Evolutionary conservation across 2,797 vertebrate genomes (phyloP).

Genomic region (Pachyuromys duprasi): DNA sequence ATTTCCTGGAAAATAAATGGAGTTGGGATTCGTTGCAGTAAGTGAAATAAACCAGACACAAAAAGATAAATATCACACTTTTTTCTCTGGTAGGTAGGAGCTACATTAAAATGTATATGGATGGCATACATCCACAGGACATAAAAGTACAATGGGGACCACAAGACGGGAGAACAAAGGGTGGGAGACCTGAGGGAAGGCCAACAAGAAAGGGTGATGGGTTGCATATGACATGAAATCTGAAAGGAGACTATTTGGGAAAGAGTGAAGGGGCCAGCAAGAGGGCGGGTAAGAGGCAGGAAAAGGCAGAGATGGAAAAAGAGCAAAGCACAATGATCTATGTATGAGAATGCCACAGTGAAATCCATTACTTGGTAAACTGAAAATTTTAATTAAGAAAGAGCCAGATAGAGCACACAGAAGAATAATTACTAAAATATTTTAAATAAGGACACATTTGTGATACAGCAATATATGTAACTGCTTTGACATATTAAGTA

Average conservation of each 20-base stretch:
- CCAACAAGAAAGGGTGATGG: not conserved
- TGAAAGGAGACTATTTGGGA: not conserved
- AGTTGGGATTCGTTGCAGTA: not conserved
- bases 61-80: not conserved
- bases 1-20: not conserved
- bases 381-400: not conserved
- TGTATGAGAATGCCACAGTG: not conserved
- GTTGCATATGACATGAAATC: not conserved
- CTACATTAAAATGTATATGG: not conserved
- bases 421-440: constrained; percentile 33
- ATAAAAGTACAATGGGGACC: not conserved
- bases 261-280: too few species aligned
- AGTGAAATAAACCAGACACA: not conserved
- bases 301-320: not conserved
- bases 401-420: not conserved
- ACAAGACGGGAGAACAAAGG: not conserved
- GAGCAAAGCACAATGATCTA: not conserved
- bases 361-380: not conserved
- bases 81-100: not conserved
- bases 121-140: not conserved
- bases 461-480: not conserved
- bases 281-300: not conserved
- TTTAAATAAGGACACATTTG: constrained; percentile 20
- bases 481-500: constrained; percentile 22
- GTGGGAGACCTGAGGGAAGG: too few species aligned